Conservation (phyloP, 2,888 invertebrate species). For the Pegoplata infirma region DNA sequence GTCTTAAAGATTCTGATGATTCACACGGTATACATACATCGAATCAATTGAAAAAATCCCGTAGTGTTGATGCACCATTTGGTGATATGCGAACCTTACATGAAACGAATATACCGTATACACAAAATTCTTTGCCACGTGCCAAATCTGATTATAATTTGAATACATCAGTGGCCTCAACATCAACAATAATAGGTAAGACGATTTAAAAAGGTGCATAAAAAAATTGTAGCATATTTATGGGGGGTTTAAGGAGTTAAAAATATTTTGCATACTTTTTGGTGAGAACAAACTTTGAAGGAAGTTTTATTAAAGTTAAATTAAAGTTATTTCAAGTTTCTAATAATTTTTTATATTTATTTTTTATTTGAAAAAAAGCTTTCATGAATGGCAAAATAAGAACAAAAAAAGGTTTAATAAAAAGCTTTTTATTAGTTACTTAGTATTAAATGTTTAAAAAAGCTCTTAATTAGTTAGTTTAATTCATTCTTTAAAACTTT, state of each 20-base stretch:
- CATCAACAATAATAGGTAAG: slow-evolving; percentile 77
- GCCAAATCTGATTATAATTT: slow-evolving; percentile 94
- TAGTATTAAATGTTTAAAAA: no score
- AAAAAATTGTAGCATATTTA: neutral
- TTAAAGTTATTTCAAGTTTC: no score
- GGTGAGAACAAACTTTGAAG: no score
- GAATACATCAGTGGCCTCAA: slow-evolving; percentile 70
- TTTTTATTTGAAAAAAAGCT: no score
- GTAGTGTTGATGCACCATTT: slow-evolving; percentile 93
- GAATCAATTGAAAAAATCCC: slow-evolving; percentile 90
- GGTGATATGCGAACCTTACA: slow-evolving; percentile 85
- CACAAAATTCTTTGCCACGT: slow-evolving; percentile 81
- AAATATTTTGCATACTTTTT: neutral
- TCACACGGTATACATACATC: slow-evolving; percentile 79
- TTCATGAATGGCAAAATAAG: no score
- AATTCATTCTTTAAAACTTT: no score
- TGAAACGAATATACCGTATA: slow-evolving; percentile 76
- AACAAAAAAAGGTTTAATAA: no score
- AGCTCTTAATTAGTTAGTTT: no score
- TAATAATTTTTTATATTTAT: no score
- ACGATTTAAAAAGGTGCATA: neutral
- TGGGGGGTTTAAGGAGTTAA: neutral
- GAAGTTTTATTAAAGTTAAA: no score
- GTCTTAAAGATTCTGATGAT: slow-evolving; percentile 81
- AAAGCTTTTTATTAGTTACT: no score